These are phyloP conservation scores for Anadara kagoshimensis DNA, from an alignment of 1,140 invertebrate genomes.

Conservation along the genomic window DNA sequence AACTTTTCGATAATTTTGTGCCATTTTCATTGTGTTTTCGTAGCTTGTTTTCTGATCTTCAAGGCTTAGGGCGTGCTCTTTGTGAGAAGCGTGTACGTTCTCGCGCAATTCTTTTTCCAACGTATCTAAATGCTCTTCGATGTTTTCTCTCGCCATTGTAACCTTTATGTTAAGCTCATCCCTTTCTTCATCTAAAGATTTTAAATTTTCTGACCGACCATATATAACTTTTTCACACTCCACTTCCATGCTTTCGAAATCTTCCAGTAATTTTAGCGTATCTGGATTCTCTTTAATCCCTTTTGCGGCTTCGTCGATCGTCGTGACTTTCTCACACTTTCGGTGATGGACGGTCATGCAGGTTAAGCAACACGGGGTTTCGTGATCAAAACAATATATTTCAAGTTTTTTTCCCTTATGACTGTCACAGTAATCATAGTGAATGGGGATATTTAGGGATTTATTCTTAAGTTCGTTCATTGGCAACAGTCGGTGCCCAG, in stretches of 20 bases:
- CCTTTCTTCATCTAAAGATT: not conserved
- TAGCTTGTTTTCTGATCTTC: not conserved
- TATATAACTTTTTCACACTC: not conserved
- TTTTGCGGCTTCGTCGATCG: not conserved
- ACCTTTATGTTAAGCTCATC: too few relatives aligned
- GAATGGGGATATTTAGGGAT: too few relatives aligned
- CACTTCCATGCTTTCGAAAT: not conserved
- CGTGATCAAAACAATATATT: conserved; percentile 28
- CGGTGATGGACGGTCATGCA: conserved; percentile 19
- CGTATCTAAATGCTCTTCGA: not conserved
- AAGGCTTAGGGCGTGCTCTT: not conserved
- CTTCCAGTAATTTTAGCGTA: not conserved
- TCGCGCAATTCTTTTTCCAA: conserved; percentile 8
- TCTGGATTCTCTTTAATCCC: not conserved
- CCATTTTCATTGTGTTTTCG: not conserved
- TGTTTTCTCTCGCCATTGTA: not conserved
- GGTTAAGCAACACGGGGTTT: conserved; percentile 13
- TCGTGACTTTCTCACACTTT: conserved; percentile 22
- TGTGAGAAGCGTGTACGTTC: not conserved
- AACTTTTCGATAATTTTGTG: not conserved
- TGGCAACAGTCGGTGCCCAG: too few relatives aligned
- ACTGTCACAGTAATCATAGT: not conserved
- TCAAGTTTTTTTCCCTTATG: conserved; percentile 17
- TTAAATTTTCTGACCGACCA: not conserved
- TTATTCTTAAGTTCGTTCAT: too few relatives aligned